Base-by-base conservation (phyloP, 1,140 invertebrate species). In the Pseudomyrmex cubaensis region DNA sequence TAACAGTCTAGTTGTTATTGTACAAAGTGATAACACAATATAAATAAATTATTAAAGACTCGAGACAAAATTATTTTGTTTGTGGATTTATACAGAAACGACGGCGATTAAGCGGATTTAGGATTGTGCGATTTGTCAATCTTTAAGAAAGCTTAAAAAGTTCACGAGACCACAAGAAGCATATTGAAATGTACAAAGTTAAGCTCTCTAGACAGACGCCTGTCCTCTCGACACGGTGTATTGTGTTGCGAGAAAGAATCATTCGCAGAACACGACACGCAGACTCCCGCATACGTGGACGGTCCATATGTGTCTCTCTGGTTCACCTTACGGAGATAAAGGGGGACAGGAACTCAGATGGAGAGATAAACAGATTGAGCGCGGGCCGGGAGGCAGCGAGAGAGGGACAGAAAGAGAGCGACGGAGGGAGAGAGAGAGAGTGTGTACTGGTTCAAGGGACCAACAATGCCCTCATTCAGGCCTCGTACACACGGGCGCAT, bases 381-480 rank as follows among this genome's bases (percentile, higher is more conserved):
- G 69, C 78, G 66, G 56, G 35, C 10, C 57, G 57, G 50, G 20
- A 35, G 50, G 78, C 25, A 48, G 59, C 50, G 35, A 56, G 78
- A 63, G 25, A 44, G 59, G 15, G 72, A 22, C 48, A 46, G 10
- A 44, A 46, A 25, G 59, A 10, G 9, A 59, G 56, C 8, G 25
- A 44, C 57, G 2, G 35, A 25, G 25, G 2, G 25, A 25, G 48
- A n/a, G 44, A 17, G 59, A 63, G 17, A 54, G 76, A 61, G 57
- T 50, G 25, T 46, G 66, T 66, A 78, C 80, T 80, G 87, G 70
- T 82, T 75, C 72, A 52, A 82, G 74, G 50, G 62, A 62, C 77
- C 86, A 77, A 92, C 90, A 92, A 91, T 91, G 88, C 84, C 73
- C 85, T 90, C 89, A 91, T 92, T 92, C 90, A 90, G 46, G 57